phyloP scores from a whole-genome alignment of 2,888 invertebrate species.

The Gerris lacustris region DNA sequence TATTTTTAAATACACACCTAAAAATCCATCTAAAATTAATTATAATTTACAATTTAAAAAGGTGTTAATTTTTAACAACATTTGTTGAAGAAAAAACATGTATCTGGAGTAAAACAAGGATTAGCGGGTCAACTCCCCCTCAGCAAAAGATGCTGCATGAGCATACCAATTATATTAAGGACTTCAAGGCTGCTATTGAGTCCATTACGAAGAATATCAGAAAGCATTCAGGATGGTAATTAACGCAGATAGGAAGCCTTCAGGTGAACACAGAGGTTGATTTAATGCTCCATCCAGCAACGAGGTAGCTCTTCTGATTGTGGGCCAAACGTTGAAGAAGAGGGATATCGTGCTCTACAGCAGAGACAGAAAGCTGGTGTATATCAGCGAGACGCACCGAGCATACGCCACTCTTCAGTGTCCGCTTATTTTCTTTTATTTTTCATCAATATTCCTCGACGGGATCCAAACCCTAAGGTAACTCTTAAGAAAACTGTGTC shows the following conservation, averaged over 20 bases:
- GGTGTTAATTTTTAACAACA: too few relatives aligned
- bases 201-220: constrained; percentile 8
- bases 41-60: too few relatives aligned
- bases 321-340: neutral
- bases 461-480: neutral
- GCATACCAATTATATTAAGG: constrained; percentile 12
- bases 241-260: constrained; percentile 8
- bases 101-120: too few relatives aligned
- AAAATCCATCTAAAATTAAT: too few relatives aligned
- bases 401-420: constrained; percentile 34
- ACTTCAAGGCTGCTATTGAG: constrained; percentile 23
- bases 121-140: too few relatives aligned
- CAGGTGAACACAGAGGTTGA: constrained; percentile 13
- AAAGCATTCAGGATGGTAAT: neutral
- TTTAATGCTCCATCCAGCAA: constrained; percentile 17
- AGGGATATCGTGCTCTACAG: constrained; percentile 27
- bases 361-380: constrained; percentile 20
- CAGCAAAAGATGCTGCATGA: too few relatives aligned
- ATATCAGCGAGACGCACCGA: constrained; percentile 25
- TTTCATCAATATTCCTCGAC: constrained; percentile 25
- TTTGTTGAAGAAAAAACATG: too few relatives aligned
- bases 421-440: constrained; percentile 32
- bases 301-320: constrained; percentile 19
- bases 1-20: too few relatives aligned
- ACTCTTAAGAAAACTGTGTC: neutral